These are phyloP conservation scores for Sciurus carolinensis DNA, from an alignment of 2,797 vertebrate species.

Conservation along the genomic window DNA sequence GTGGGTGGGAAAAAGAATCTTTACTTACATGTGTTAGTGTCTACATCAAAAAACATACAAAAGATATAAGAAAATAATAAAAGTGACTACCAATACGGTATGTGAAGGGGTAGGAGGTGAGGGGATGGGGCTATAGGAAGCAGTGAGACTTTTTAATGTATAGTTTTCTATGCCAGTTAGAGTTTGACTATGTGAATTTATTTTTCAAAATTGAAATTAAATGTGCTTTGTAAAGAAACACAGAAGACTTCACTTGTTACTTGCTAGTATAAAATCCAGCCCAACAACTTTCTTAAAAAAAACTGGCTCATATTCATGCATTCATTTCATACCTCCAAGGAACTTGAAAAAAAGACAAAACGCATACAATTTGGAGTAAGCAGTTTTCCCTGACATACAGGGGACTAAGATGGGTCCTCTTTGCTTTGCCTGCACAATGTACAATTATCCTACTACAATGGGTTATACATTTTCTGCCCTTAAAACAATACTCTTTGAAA, in stretches of 20 bases:
- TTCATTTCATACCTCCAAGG: conserved; percentile 20
- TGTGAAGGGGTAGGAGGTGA: not conserved
- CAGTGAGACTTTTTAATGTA: conserved; percentile 41
- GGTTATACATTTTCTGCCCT: not conserved
- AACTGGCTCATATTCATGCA: not conserved
- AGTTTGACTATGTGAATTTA: conserved; percentile 18
- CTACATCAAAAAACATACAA: not conserved
- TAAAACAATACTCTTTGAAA: conserved; percentile 26
- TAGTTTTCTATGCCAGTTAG: conserved; percentile 1
- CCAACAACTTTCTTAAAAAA: not conserved
- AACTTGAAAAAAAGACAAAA: conserved; percentile 46
- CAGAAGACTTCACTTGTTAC: conserved; percentile 16
- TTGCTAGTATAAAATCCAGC: conserved; percentile 30
- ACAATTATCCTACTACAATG: not conserved
- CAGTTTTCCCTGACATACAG: not conserved
- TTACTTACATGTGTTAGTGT: conserved; percentile 64
- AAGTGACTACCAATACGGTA: not conserved
- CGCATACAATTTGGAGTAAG: not conserved
- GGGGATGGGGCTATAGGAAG: not conserved
- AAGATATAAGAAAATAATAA: conserved; percentile 30
- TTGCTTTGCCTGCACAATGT: not conserved
- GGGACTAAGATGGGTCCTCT: not conserved
- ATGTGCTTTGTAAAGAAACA: not conserved
- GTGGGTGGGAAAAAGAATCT: conserved; percentile 66
- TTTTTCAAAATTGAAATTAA: conserved; percentile 54